Conservation (phyloP, 2,888 invertebrate genomes). For the Neoscelio sp. region DNA sequence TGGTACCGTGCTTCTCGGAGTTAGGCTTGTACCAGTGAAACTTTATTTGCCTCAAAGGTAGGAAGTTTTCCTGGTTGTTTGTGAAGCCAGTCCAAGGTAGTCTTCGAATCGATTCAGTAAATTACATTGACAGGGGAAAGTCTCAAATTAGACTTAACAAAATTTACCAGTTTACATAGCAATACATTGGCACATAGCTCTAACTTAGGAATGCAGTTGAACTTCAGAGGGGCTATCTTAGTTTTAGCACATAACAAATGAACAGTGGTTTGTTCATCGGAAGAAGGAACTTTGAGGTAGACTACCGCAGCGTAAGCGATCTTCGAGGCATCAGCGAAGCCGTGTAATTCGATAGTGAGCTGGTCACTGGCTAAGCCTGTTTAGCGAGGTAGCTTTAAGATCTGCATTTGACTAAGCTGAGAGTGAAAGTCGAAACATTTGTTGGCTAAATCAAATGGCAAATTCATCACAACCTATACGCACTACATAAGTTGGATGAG, state of each 20-base stretch:
- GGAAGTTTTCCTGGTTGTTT: background rate
- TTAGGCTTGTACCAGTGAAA: background rate
- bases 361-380: background rate
- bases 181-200: background rate
- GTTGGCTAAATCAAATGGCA: no score
- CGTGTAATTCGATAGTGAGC: background rate
- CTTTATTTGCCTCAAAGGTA: constrained; percentile 8
- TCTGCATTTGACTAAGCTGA: no score
- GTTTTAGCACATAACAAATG: background rate
- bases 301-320: constrained; percentile 1
- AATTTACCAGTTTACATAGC: background rate
- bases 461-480: no score
- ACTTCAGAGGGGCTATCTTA: constrained; percentile 1
- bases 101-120: constrained; percentile 12
- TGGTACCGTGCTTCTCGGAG: background rate
- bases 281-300: background rate
- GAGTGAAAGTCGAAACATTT: no score
- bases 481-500: no score
- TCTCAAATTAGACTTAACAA: background rate
- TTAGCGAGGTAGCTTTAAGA: background rate
- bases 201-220: background rate
- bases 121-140: background rate
- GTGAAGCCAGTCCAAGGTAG: background rate
- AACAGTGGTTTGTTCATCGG: background rate
- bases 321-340: constrained; percentile 12